phyloP scores from a whole-genome alignment of 2,113 vertebrate genomes.

The Patagioenas fasciata region DNA sequence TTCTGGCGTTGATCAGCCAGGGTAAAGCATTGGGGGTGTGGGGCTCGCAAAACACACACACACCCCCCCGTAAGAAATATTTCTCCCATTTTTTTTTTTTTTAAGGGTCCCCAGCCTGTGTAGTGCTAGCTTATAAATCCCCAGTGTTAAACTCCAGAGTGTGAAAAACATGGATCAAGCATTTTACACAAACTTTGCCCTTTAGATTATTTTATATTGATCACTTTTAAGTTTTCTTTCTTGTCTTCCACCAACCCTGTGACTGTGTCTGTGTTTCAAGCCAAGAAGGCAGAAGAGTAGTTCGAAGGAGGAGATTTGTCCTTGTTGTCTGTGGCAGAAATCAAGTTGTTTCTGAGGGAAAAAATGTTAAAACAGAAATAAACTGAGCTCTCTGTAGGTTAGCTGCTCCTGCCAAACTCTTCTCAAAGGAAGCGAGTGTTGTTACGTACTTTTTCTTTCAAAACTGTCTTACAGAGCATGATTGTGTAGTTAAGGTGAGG shows the following conservation, averaged over 20 bases:
- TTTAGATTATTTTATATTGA: background rate
- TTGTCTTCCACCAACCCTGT: rapidly evolving
- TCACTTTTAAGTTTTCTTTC: background rate
- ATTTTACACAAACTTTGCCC: background rate
- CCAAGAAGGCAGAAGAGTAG: background rate
- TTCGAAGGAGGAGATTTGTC: background rate
- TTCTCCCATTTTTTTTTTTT: too few species aligned
- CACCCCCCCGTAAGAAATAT: rapidly evolving
- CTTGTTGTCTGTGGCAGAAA: background rate
- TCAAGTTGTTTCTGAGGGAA: rapidly evolving
- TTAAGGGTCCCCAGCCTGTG: rapidly evolving
- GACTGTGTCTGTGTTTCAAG: background rate
- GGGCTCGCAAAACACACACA: rapidly evolving
- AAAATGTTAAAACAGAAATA: background rate
- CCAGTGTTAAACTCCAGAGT: background rate
- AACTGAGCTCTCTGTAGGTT: background rate
- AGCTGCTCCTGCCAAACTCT: background rate
- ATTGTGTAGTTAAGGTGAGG: background rate
- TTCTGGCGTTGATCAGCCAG: rapidly evolving
- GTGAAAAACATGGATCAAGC: background rate
- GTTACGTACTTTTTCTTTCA: background rate
- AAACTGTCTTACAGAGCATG: background rate
- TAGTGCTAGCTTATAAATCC: background rate
- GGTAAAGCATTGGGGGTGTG: background rate
- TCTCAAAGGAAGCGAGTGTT: background rate